Evolutionary conservation across 2,113 vertebrate genomes (phyloP).

Genomic region (Myotis davidii): DNA sequence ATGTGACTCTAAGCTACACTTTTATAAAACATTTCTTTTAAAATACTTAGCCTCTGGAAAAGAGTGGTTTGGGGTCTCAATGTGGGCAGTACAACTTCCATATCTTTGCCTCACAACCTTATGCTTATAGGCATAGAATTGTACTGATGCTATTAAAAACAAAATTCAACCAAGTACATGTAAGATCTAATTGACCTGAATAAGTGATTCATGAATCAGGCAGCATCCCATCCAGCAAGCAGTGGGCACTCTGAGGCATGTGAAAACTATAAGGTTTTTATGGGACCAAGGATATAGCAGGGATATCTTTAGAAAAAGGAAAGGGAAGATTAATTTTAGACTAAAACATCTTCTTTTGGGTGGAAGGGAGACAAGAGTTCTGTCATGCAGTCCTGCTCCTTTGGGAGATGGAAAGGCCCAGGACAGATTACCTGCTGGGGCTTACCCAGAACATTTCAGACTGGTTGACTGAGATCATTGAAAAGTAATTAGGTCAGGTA

Average conservation of each 20-base stretch:
- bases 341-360: background rate
- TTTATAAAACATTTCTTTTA: background rate
- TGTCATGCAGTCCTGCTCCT: background rate
- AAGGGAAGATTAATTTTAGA: background rate
- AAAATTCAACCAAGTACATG: background rate
- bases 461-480: background rate
- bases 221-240: background rate
- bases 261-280: background rate
- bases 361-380: background rate
- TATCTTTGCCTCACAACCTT: background rate
- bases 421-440: background rate
- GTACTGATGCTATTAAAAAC: background rate
- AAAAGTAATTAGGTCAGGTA: background rate
- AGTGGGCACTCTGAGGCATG: background rate
- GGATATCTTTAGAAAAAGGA: background rate
- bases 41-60: background rate
- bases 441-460: background rate
- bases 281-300: background rate
- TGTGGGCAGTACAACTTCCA: rapidly evolving
- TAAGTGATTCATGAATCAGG: background rate
- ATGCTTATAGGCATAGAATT: background rate
- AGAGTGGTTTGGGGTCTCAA: background rate
- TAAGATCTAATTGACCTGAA: background rate
- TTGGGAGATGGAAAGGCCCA: background rate
- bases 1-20: background rate